Base-by-base conservation (phyloP, 1,140 invertebrate genomes). In the Helicoverpa zea region DNA sequence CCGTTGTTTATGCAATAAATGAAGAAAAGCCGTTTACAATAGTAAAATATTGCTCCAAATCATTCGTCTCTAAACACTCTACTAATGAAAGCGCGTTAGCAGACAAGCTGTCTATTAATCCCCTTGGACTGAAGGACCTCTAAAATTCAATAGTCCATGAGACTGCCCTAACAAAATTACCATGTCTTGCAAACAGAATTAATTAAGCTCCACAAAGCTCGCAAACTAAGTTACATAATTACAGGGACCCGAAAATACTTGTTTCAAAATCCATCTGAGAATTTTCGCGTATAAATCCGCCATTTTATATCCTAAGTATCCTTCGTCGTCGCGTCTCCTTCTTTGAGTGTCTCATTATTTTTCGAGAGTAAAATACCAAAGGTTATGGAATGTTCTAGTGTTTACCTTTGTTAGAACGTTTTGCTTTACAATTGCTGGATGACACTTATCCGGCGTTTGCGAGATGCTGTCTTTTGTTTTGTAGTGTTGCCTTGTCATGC, bases 341-440 rank as follows among this genome's bases (percentile, higher is more conserved):
- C 49, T 18, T 58, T 58, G 10, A 58, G 54, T 58, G 47, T 11
- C 29, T 73, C 70, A 58, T 73, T 73, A 73, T 51, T 35, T 72
- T 72, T 73, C 5, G 58, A 23, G 58, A 56, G 14, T 73, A 7
- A 5, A 73, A 73, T 73, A 52, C 56, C 70, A 73, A 73, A 73
- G 70, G 70, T 58, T 29, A 73, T 52, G 49, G 14, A 68, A 18
- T 7, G 49, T 52, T 43, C 16, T 18, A n/a, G n/a, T 18, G 70
- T 58, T 18, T 43, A 7, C 70, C 29, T 73, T 73, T 56, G 70
- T 56, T 11, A 52, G 47, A 49, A 29, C 66, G 16, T 68, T 66
- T 68, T 9, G 49, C 49, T 49, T 70, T 11, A 70, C 66, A 29
- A 29, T 43, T 4, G 18, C 23, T 30, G 49, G 47, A 18, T 18